phyloP scores from a whole-genome alignment of 1,140 invertebrate species.

The Nomia melanderi region DNA sequence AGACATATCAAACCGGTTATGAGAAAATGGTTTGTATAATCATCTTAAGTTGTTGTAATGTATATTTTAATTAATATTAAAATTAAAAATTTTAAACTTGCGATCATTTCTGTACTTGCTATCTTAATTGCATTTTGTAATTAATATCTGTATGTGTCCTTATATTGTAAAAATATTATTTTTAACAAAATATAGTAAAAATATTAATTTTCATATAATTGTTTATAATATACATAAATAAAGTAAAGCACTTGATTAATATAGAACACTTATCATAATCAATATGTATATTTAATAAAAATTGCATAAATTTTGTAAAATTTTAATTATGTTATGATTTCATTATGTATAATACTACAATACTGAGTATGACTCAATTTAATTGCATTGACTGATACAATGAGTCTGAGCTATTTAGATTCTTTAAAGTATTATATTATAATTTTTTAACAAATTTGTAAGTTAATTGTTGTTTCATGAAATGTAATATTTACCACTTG shows the following conservation, averaged over 20 bases:
- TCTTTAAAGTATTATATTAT: not conserved
- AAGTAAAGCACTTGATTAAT: constrained; percentile 4
- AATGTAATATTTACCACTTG: too few relatives aligned
- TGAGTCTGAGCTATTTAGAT: not conserved
- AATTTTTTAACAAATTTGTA: not conserved
- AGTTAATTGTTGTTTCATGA: too few relatives aligned
- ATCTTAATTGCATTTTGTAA: not conserved
- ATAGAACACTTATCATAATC: not conserved
- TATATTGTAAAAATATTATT: constrained; percentile 2
- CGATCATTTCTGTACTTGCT: constrained; percentile 1
- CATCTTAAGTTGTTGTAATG: not conserved
- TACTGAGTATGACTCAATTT: not conserved
- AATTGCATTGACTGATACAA: not conserved
- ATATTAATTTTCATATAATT: not conserved
- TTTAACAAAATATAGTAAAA: too few relatives aligned
- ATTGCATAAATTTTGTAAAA: not conserved
- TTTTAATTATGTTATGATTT: not conserved
- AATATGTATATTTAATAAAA: not conserved
- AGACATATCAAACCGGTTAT: constrained; percentile 84
- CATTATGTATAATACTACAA: too few relatives aligned
- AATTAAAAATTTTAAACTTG: not conserved
- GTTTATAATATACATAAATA: not conserved
- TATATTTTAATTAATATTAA: not conserved
- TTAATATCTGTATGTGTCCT: not conserved
- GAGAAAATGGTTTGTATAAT: constrained; percentile 26